phyloP scores from a whole-genome alignment of 2,797 vertebrate species.

The Megaceryle alcyon region DNA sequence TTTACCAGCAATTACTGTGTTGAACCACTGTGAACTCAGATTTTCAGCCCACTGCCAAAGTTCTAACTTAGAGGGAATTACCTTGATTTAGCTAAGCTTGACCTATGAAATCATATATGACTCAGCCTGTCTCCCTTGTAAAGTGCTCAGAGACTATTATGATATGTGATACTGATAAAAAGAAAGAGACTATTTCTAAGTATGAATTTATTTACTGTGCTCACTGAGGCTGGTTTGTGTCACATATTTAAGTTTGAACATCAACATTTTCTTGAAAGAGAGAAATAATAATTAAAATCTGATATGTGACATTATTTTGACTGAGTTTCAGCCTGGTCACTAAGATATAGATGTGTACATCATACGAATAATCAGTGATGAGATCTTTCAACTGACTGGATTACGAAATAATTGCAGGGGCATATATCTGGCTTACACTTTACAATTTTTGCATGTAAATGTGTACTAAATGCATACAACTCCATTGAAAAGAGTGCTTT shows the following conservation, averaged over 20 bases:
- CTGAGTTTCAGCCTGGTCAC: background rate
- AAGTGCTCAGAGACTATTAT: background rate
- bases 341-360: background rate
- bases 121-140: background rate
- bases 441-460: background rate
- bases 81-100: conserved; percentile 10
- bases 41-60: background rate
- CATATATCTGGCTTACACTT: background rate
- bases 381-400: background rate
- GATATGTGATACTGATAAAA: background rate
- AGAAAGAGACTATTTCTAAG: background rate
- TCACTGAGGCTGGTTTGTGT: background rate
- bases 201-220: background rate
- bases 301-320: background rate
- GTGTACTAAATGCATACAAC: background rate
- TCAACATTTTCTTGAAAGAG: background rate
- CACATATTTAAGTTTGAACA: background rate
- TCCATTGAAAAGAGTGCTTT: background rate
- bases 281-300: background rate
- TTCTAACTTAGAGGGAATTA: background rate
- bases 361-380: background rate
- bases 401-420: background rate
- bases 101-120: conserved; percentile 15
- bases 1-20: background rate
- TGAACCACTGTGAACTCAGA: background rate